Base-by-base conservation (phyloP, 2,797 vertebrate species). In the Micrastur ruficollis region DNA sequence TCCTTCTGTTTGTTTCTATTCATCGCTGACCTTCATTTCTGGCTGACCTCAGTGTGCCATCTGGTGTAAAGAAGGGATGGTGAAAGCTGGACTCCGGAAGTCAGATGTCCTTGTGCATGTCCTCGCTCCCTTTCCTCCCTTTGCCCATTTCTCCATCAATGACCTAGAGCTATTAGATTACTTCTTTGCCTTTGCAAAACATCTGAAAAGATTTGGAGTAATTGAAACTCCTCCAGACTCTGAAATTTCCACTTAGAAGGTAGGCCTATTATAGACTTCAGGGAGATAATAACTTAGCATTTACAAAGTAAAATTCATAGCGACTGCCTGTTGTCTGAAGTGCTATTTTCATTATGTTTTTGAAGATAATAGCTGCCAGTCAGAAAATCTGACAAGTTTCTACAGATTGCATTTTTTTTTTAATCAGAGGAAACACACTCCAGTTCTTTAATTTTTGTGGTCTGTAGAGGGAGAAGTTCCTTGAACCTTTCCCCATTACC, bases 401-500 rank as follows among this genome's bases (percentile, higher is more conserved):
- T 67, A 67, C 32, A 73, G 50, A 52, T 38, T 63, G 26, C 40
- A 13, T 79, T 79, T n/a, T 12, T 74, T 86, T 86, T 72, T 72
- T 36, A 26, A 78, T 91, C 82, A 90, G 80, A 42, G 56, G 47
- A 93, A 92, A 89, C 79, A 90, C 82, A 63, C 86, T 96, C 73
- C 49, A 78, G 67, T 65, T 83, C 87, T 91, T 88, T 81, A 21
- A 55, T 94, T 88, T 86, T 74, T 82, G 65, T 84, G 86, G 72
- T 94, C 89, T 92, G 50, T 66, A 91, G 79, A 95, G 83, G 72
- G 81, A 89, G 81, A 92, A 55, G 74, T 68, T 62, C 58, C 78
- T 81, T 94, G 88, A 92, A 82, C 31, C n/a, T 40, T 76, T 94
- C 78, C 66, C 72, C 50, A 67, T 88, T 82, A 58, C 47, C 65